phyloP scores from a whole-genome alignment of 2,113 vertebrate genomes.

The Stercorarius parasiticus region DNA sequence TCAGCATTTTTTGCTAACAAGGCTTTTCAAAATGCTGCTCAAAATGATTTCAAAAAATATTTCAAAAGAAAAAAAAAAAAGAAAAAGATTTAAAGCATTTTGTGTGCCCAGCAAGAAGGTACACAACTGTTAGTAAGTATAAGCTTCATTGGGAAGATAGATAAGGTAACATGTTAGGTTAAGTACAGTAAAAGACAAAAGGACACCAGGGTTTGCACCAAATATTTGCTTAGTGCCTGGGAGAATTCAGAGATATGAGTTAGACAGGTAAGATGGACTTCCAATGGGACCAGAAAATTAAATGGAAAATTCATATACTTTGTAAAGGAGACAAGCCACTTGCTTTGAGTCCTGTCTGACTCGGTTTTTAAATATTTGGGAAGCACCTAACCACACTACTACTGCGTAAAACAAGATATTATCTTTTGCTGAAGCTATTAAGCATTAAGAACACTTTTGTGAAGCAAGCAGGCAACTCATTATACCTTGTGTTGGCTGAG shows the following conservation, averaged over 20 bases:
- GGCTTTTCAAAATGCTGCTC: neutral
- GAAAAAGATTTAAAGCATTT: neutral
- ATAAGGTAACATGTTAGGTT: neutral
- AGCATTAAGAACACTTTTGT: neutral
- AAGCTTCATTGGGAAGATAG: neutral
- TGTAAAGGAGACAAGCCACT: neutral
- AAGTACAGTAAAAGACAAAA: neutral
- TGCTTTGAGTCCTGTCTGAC: neutral
- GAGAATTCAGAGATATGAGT: neutral
- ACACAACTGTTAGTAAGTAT: neutral
- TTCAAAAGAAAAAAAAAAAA: neutral
- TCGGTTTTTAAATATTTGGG: neutral
- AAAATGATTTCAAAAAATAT: fast-evolving
- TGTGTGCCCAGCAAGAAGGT: neutral
- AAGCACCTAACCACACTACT: neutral
- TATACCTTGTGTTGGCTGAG: neutral
- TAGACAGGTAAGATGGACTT: neutral
- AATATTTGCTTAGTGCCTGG: neutral
- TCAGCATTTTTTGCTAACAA: neutral
- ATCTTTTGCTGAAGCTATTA: neutral
- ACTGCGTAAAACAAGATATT: neutral
- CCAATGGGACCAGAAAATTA: neutral
- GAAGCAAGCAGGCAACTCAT: neutral
- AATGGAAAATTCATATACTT: neutral
- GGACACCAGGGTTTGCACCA: neutral